Conservation (phyloP, 2,113 vertebrate genomes). For the Podarcis raffonei region DNA sequence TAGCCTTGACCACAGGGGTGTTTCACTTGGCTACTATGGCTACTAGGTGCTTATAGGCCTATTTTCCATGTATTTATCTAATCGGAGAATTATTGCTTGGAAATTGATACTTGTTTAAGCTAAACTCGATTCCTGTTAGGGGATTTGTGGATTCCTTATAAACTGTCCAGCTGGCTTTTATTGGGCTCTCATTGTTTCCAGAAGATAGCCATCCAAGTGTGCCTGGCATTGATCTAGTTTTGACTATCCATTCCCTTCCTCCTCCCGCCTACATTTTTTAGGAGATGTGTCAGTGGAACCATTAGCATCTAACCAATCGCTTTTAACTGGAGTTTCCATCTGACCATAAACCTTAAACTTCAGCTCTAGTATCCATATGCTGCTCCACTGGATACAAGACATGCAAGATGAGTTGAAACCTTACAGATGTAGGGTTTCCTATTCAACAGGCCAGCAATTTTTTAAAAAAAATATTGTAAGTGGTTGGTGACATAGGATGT, state of each 20-base stretch:
- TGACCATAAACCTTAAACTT: background rate
- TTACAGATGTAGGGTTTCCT: background rate
- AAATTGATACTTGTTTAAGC: constrained; percentile 8
- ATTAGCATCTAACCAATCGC: background rate
- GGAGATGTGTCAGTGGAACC: background rate
- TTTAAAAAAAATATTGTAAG: no score
- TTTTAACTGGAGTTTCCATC: background rate
- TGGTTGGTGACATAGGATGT: background rate
- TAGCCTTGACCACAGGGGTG: background rate
- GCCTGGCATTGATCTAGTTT: background rate
- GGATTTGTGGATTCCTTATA: background rate
- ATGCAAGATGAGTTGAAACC: background rate
- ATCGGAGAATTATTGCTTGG: background rate
- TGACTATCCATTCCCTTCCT: background rate
- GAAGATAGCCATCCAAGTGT: background rate
- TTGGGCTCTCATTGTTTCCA: background rate
- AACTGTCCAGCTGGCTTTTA: constrained; percentile 7
- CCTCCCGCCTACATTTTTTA: background rate
- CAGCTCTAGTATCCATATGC: background rate
- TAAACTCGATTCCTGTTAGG: background rate
- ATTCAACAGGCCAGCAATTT: no score
- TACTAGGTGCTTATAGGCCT: background rate
- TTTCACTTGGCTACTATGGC: background rate
- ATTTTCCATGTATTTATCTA: background rate
- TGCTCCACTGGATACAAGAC: background rate